Evolutionary conservation across 2,113 vertebrate genomes (phyloP).

Genomic region (Madoqua kirkii): DNA sequence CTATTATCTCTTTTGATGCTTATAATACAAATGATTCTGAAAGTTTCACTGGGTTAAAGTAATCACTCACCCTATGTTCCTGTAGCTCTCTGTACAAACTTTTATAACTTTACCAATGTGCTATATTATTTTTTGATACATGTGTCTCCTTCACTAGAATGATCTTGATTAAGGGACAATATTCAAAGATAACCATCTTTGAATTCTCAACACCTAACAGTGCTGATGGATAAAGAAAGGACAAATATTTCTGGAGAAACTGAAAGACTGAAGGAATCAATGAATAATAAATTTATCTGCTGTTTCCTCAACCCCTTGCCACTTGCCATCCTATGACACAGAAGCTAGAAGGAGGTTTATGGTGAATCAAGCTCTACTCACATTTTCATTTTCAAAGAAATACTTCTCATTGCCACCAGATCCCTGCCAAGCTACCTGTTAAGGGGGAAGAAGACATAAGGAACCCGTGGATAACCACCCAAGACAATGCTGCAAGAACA

Average conservation of each 20-base stretch:
- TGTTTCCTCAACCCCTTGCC: not conserved
- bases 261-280: not conserved
- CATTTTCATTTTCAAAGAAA: conserved; percentile 95
- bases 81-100: not conserved
- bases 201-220: not conserved
- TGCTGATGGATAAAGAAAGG: not conserved
- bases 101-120: not conserved
- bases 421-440: conserved; percentile 93
- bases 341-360: not conserved
- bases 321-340: not conserved
- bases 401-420: conserved; percentile 97
- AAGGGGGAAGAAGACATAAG: not conserved
- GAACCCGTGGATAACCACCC: not conserved
- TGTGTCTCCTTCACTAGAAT: not conserved
- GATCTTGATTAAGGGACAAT: not conserved
- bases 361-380: conserved; percentile 75
- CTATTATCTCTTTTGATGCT: not conserved
- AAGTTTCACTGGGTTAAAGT: conserved; percentile 11
- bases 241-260: conserved; percentile 34
- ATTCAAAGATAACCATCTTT: not conserved
- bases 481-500: not conserved
- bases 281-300: not conserved
- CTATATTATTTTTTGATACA: not conserved
- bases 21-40: not conserved
- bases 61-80: not conserved